Percentiles rank a stretch among this genome's conserved stretches.
These are phyloP conservation scores for Pantherophis guttatus DNA, from an alignment of 2,113 vertebrate species.

Conservation along the genomic window DNA sequence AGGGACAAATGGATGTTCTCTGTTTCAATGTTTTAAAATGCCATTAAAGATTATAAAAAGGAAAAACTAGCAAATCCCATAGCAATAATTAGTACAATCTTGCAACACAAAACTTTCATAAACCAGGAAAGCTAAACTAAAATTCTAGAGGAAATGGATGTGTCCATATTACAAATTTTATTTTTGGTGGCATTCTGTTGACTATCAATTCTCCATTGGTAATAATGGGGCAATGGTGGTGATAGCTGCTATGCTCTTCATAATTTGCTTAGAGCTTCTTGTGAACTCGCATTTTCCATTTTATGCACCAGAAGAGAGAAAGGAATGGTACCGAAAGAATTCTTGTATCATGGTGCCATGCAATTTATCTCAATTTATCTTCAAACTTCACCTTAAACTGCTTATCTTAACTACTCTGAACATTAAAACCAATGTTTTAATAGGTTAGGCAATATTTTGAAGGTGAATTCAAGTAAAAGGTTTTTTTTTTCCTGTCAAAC, in stretches of 20 bases:
- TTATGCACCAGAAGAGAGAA: background rate
- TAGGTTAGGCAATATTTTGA: background rate
- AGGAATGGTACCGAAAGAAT: background rate
- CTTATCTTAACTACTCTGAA: background rate
- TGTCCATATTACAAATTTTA: background rate
- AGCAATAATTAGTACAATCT: background rate
- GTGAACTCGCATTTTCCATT: background rate
- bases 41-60: background rate
- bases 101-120: too few relatives aligned
- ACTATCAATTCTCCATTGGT: background rate
- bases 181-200: background rate
- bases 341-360: background rate
- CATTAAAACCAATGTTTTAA: background rate
- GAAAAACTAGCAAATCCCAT: background rate
- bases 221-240: background rate
- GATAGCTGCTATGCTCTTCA: background rate
- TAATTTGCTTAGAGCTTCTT: background rate
- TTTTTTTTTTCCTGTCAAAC: too few relatives aligned
- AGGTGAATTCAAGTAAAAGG: background rate
- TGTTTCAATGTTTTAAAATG: background rate
- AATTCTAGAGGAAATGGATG: background rate
- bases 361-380: background rate
- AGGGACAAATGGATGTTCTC: background rate
- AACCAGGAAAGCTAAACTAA: background rate
- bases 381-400: background rate